Base-by-base conservation (phyloP, 2,113 vertebrate species). In the Morphnarchus princeps region DNA sequence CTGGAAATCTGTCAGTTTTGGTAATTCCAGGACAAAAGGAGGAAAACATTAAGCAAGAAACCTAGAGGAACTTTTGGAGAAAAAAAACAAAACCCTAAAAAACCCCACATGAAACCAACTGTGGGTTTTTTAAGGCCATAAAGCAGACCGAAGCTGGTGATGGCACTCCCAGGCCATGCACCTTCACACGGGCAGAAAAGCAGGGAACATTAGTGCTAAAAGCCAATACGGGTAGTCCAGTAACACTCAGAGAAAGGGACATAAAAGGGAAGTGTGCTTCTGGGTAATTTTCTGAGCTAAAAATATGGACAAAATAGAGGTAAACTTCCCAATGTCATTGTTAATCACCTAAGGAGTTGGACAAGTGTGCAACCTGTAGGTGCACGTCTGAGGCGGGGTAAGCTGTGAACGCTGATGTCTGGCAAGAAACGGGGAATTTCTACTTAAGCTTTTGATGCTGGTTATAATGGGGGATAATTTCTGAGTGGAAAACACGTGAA, bases 101-200 rank as follows among this genome's bases (percentile, higher is more conserved):
- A 57, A 8, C 3, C 19, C 34, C 26, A 31, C 31, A 40, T 3
- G 2, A 63, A 63, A 49, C 16, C 2, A 3, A 21, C 9, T 38
- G 22, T 34, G 10, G 54, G n/a, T 55, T 18, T 40, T 59, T 50
- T 34, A 45, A 80, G 32, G 32, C 18, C 42, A 63, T 28, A n/a
- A 83, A 74, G 61, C 61, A 74, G 45, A 61, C 16, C 4, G 3
- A 74, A 54, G 71, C 26, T 38, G 76, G 18, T 21, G 38, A 54
- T 1, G 15, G 31, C 21, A 12, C 6, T 47, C 17, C 24, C 50
- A 61, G 69, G 32, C 58, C 36, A 4, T 43, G 54, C 7, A 36
- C 69, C 49, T 34, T 3, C 19, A 32, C 11, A 3, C 0, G 0
- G 32, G 73, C 59, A 58, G 18, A 55, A 13, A n/a, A 45, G 25